Conservation (phyloP, 1,140 invertebrate genomes). For the Leptoteleia sp. region DNA sequence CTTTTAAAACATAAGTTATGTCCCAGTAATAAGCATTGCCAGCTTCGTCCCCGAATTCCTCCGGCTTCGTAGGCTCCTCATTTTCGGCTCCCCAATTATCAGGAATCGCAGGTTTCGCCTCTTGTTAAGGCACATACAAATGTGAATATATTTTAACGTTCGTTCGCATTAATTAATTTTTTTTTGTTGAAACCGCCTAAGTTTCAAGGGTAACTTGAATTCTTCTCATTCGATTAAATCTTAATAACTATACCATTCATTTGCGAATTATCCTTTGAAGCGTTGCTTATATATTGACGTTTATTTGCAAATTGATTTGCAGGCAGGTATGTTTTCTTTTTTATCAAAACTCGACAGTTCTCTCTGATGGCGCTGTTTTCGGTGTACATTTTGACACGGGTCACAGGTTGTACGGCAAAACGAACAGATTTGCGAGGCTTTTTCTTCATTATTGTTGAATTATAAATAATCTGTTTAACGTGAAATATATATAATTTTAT, state of each 20-base stretch:
- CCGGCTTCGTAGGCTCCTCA: constrained; percentile 13
- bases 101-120: constrained; percentile 11
- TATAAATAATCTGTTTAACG: too few relatives aligned
- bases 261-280: constrained; percentile 15
- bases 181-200: constrained; percentile 1
- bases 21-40: constrained; percentile 24
- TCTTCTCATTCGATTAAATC: neutral
- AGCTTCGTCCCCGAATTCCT: constrained; percentile 10
- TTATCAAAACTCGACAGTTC: too few relatives aligned
- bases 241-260: constrained; percentile 4
- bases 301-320: neutral
- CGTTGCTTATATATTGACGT: neutral
- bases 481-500: too few relatives aligned
- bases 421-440: neutral
- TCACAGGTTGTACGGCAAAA: neutral
- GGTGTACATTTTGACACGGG: neutral
- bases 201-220: constrained; percentile 14
- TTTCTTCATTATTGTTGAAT: too few relatives aligned
- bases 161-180: constrained; percentile 1
- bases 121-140: neutral
- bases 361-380: too few relatives aligned
- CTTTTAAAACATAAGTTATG: constrained; percentile 2
- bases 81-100: constrained; percentile 27
- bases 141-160: constrained; percentile 4
- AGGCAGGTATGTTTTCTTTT: too few relatives aligned